A percentile compares a stretch with the other conserved stretches of the same genome.
Conservation (phyloP, 2,113 vertebrate species). For the Rhinopomastus cyanomelas region DNA sequence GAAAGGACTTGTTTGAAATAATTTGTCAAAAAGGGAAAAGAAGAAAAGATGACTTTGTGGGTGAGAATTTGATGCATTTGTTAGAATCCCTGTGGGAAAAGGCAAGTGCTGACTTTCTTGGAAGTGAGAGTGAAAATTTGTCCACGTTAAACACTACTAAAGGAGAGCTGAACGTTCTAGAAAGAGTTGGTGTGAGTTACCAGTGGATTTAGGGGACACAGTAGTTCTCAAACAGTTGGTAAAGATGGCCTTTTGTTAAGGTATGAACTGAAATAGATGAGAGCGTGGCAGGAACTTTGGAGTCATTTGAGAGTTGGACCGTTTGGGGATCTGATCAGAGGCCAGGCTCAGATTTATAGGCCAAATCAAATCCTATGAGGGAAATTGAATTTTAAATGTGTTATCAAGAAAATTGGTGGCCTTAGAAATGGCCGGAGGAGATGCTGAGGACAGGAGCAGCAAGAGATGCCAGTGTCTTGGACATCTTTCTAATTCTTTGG, state of each 20-base stretch:
- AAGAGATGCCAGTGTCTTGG: slow-evolving; percentile 47
- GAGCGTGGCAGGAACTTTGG: neutral
- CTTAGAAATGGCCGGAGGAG: slow-evolving; percentile 40
- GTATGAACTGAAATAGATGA: neutral
- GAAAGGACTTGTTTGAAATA: neutral
- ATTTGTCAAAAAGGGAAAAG: neutral
- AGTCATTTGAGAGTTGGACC: neutral
- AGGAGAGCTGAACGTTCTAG: neutral
- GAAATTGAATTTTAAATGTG: slow-evolving; percentile 54
- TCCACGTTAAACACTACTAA: fast-evolving
- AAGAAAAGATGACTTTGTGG: fast-evolving
- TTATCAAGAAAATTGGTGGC: slow-evolving; percentile 47
- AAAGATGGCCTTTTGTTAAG: neutral
- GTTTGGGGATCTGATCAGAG: neutral
- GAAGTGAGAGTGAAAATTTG: neutral
- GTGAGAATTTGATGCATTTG: neutral
- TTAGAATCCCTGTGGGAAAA: neutral
- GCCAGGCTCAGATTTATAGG: slow-evolving; percentile 48
- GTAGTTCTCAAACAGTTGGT: neutral
- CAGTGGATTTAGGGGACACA: neutral
- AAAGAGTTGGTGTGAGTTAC: neutral
- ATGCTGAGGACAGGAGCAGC: neutral
- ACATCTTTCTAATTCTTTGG: slow-evolving; percentile 39
- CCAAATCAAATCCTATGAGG: slow-evolving; percentile 40
- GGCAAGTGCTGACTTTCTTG: neutral